Evolutionary conservation across 2,888 invertebrate genomes (phyloP), one percentile per base, ranked within the genome.

Genomic region (Neoascia interrupta): DNA sequence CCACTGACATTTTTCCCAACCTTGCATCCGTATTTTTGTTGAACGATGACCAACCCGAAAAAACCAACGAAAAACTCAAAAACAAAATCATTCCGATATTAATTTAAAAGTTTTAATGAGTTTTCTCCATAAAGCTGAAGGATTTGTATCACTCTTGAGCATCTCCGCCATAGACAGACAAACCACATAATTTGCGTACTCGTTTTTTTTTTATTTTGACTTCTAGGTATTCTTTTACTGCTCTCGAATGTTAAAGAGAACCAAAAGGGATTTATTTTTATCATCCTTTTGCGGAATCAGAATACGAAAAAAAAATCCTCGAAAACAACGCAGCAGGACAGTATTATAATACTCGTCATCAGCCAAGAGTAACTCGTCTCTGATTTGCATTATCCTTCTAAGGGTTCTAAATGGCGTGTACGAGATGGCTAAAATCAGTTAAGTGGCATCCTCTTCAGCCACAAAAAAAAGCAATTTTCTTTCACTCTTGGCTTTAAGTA

Each of bases 91-190:
- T 76, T 76, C 47, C 58, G 60, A 76, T 76, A 72, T 76, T 76
- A 76, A 72, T 76, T 76, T 76, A 76, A 69, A 76, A 76, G 64
- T 76, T 76, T 76, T 76, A 76, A 76, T 76, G 72, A 76, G 72
- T 76, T 72, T 76, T 72, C 76, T 53, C 53, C 45, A 34, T 58
- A 53, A 58, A 72, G 72, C 58, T 76, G 53, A 76, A 72, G 76
- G 76, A 76, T 72, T 72, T 76, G 76, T 76, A 72, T 76, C 58
- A 64, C 61, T n/a, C n/a, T 75, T 63, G 53, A 63, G 56, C 41
- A 36, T 53, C 11, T 31, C 16, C 31, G 11, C 61, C 69, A 56
- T 60, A 69, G 47, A 70, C 56, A 31, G 53, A 56, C 56, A 56
- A 53, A 51, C 51, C 43, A 56, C 51, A 36, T 56, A 61, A 34